A percentile compares a stretch with the other conserved stretches of the same genome.
Conservation (phyloP, 2,797 vertebrate species). For the Phoxinus dragarum region DNA sequence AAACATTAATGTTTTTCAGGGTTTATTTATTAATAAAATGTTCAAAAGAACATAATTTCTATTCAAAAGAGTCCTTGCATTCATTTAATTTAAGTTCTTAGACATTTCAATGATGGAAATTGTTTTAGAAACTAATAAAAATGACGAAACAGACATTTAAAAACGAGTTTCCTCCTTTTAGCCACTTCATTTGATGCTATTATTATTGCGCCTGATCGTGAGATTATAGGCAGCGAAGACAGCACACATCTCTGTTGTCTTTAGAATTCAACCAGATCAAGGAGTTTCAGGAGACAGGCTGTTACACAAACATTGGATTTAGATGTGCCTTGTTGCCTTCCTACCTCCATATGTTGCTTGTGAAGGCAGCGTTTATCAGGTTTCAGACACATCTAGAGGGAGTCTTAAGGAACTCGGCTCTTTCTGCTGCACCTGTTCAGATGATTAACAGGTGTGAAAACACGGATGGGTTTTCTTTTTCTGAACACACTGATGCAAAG, state of each 20-base stretch:
- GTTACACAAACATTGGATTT: slow-evolving; percentile 22
- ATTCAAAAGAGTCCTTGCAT: background rate
- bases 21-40: background rate
- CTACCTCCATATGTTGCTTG: background rate
- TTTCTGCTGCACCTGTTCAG: background rate
- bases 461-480: slow-evolving; percentile 6
- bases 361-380: background rate
- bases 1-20: background rate
- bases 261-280: background rate
- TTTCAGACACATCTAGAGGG: background rate
- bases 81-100: background rate
- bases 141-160: background rate
- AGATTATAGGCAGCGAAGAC: background rate
- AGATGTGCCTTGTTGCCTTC: background rate
- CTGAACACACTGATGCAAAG: background rate
- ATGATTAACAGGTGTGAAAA: slow-evolving; percentile 41
- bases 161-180: background rate
- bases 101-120: background rate
- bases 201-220: background rate
- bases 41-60: too few relatives aligned
- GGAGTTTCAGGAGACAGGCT: background rate
- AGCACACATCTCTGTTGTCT: background rate
- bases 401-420: background rate
- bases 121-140: background rate
- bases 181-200: background rate